Evolutionary conservation across 2,113 vertebrate species (phyloP), one percentile per base, ranked within the genome.

Genomic region (Campylorhamphus procurvoides): DNA sequence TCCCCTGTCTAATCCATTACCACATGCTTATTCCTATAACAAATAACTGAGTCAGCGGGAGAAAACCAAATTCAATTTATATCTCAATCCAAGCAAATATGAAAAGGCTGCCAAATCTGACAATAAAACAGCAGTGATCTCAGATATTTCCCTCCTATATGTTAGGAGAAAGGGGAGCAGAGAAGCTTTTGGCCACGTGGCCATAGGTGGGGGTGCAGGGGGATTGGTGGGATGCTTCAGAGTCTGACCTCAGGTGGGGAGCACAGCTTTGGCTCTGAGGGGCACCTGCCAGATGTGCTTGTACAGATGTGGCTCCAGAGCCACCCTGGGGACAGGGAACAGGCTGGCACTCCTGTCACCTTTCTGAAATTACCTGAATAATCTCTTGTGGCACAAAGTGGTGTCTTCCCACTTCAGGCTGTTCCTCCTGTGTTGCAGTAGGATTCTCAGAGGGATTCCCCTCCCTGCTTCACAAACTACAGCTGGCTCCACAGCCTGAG

Each of bases 11-110:
- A 93, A 90, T 95, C 92, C 93, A 85, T 93, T 90, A 85, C 82
- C 53, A 69, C 89, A 58, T 73, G 88, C 90, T 93, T 93, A 84
- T 95, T 94, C 92, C 66, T 95, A 73, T 90, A 95, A 94, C 90
- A 96, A 96, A 96, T 96, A 96, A 93, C 96, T 92, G 92, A 96
- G 92, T 93, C 93, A 96, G 94, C n/a, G 17, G 93, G 96, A 96
- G 88, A 93, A 94, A 94, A 93, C 88, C 77, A 89, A 94, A 96
- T 94, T 96, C 90, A 93, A 89, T 96, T 96, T 96, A 72, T 96
- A 72, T 91, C 93, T 95, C 96, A 95, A 96, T 96, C 93, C 93
- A 87, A 96, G 96, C 94, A 96, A 96, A 95, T 95, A 96, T 22
- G 73, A 94, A 76, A 90, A 93, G 90, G 73, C 86, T 97, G 96